Percentiles rank a stretch among this genome's conserved stretches.
phyloP scores from a whole-genome alignment of 53 echinoderm and acorn worm genomes.

The Antedon mediterranea region DNA sequence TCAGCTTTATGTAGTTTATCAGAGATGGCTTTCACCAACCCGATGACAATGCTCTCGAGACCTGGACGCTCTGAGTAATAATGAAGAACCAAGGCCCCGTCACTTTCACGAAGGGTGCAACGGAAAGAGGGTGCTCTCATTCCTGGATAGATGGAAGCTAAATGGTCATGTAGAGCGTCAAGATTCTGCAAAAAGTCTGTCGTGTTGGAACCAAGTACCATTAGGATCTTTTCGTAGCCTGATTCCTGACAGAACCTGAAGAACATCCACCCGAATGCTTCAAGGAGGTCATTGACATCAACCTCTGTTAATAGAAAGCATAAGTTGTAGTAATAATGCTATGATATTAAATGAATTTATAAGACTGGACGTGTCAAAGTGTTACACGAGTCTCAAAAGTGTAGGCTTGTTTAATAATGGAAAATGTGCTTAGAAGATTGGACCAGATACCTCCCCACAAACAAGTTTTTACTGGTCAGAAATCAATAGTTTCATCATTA shows the following conservation, averaged over 20 bases:
- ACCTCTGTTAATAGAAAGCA: no score
- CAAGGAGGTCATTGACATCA: conserved; percentile 70
- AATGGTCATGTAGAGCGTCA: conserved; percentile 88
- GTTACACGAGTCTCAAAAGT: no score
- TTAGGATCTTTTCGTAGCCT: conserved; percentile 89
- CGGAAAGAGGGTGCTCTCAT: conserved; percentile 96
- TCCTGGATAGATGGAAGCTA: conserved; percentile 88
- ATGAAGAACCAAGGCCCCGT: conserved; percentile 88
- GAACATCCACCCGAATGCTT: conserved; percentile 93
- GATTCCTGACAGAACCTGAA: conserved; percentile 95
- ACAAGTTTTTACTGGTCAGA: no score
- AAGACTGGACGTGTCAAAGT: no score
- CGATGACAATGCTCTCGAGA: conserved; percentile 81
- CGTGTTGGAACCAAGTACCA: conserved; percentile 79
- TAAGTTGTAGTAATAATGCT: no score
- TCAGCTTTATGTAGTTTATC: conserved; percentile 65
- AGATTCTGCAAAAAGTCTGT: conserved; percentile 87
- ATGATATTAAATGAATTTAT: no score
- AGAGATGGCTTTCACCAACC: conserved; percentile 67
- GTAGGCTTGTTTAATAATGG: no score
- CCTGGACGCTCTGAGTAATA: conserved; percentile 94
- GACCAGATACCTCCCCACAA: no score
- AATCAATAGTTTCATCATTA: no score
- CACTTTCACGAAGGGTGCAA: conserved; percentile 73
- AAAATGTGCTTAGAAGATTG: no score